Base-by-base conservation (phyloP, 2,888 invertebrate species). In the Serrognathus titanus region DNA sequence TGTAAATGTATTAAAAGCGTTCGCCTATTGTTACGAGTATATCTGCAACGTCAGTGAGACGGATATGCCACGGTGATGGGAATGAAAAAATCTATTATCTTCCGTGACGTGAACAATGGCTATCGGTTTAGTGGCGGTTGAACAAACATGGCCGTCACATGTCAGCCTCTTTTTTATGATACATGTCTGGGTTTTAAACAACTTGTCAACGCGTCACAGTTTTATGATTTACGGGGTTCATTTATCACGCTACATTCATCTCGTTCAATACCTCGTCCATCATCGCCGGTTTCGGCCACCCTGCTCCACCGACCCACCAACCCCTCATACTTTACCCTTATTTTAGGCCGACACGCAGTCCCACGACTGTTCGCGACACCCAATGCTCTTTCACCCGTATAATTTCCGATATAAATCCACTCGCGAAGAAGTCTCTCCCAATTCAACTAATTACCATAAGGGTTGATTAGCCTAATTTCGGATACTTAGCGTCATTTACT, bases 181-280 rank as follows among this genome's bases (percentile, higher is more conserved):
- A 57, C 57, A 55, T 54, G 61, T 56, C 46, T 41, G 45, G 56
- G 57, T 58, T 64, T 63, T 63, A 61, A 64, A 64, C 63, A 65
- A 63, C 62, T 60, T 65, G 65, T 65, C 63, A 63, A 57, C 60
- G 61, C 60, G 59, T 63, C 60, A 64, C 57, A 53, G 59, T 61
- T 60, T 55, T 57, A 64, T 64, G 64, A 64, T 64, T 63, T 63
- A 64, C 64, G 57, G 63, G 58, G 58, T 63, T 61, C 63, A 66
- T 66, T 63, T 61, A 64, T 66, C 66, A 66, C 55, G 53, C 60
- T 59, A 54, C 66, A 64, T 64, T 65, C 67, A 66, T 64, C 66
- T 63, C 65, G 63, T 65, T 67, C 67, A 68, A 69, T 69, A 62
- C 65, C 64, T 70, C 70, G 67, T 70, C 66, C 66, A 69, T 70